Conservation (phyloP, 2,113 vertebrate genomes). For the Saimiri boliviensis region DNA sequence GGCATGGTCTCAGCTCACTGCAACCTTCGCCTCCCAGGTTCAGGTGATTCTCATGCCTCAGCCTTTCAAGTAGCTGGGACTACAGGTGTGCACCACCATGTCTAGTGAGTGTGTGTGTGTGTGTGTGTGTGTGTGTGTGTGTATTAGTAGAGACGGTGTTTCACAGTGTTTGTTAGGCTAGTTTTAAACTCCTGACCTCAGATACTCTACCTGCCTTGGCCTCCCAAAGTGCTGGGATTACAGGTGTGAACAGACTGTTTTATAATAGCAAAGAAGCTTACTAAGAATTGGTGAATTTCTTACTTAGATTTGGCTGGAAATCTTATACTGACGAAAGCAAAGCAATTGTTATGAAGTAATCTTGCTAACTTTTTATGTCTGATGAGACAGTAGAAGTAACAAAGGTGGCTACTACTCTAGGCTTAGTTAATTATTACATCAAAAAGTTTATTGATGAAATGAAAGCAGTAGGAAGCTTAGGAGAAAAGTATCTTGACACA, state of each 20-base stretch:
- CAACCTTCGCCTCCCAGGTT: too few species aligned
- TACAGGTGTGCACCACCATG: too few species aligned
- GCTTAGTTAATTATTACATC: not conserved
- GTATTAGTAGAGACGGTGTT: too few species aligned
- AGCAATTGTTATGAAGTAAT: not conserved
- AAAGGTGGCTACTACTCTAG: not conserved
- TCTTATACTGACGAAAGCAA: not conserved
- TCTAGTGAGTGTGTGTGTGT: too few species aligned
- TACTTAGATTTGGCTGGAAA: conserved; percentile 19
- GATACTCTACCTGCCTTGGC: too few species aligned
- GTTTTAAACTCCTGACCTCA: too few species aligned
- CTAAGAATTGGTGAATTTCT: not conserved
- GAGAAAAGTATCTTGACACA: not conserved
- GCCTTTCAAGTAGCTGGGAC: too few species aligned
- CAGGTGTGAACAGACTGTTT: not conserved
- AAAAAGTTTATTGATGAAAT: not conserved
- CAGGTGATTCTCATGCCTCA: too few species aligned
- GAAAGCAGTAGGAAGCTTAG: not conserved
- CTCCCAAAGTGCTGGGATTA: too few species aligned
- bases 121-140: too few species aligned
- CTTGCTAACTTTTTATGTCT: not conserved
- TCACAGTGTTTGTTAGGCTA: too few species aligned
- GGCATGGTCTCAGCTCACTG: too few species aligned
- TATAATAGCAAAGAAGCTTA: not conserved
- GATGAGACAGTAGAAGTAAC: not conserved